These are phyloP conservation scores for Lepisosteus osseus DNA, from an alignment of 2,113 vertebrate genomes.

Conservation along the genomic window DNA sequence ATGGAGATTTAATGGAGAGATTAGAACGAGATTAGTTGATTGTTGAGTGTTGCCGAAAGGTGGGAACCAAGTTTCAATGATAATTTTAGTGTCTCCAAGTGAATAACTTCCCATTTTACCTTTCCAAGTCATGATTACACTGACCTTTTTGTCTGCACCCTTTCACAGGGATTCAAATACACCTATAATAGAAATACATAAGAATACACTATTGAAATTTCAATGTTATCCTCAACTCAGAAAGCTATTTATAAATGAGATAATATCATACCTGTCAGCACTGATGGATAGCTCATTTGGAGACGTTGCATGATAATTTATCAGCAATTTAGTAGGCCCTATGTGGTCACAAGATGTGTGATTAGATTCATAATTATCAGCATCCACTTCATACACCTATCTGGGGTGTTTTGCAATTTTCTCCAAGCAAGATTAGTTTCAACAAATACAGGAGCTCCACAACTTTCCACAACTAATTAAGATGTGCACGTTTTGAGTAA, in stretches of 20 bases:
- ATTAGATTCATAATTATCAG: constrained; percentile 33
- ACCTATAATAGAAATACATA: too few relatives aligned
- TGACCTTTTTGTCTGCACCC: too few relatives aligned
- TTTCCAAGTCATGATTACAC: too few relatives aligned
- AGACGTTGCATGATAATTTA: constrained; percentile 33
- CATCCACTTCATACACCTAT: constrained; percentile 16
- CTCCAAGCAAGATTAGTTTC: constrained; percentile 18
- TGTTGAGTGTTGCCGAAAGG: too few relatives aligned
- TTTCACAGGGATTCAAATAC: too few relatives aligned
- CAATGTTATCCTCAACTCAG: constrained; percentile 16
- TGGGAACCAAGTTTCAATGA: too few relatives aligned
- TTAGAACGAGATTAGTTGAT: too few relatives aligned
- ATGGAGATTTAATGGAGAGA: too few relatives aligned
- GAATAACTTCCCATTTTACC: too few relatives aligned
- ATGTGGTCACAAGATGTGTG: constrained; percentile 32
- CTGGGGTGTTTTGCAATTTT: constrained; percentile 14
- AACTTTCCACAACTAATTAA: constrained; percentile 10
- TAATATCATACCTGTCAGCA: constrained; percentile 31
- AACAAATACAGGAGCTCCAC: constrained; percentile 13
- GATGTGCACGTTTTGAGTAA: neutral
- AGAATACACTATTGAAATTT: constrained; percentile 15
- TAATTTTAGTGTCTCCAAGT: too few relatives aligned
- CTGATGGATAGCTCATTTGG: constrained; percentile 38
- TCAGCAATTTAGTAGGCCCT: constrained; percentile 32
- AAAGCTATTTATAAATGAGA: constrained; percentile 29